Percentiles rank a stretch among this genome's conserved stretches.
phyloP scores from a whole-genome alignment of 2,797 vertebrate species.

The Hafferia zeledoni region DNA sequence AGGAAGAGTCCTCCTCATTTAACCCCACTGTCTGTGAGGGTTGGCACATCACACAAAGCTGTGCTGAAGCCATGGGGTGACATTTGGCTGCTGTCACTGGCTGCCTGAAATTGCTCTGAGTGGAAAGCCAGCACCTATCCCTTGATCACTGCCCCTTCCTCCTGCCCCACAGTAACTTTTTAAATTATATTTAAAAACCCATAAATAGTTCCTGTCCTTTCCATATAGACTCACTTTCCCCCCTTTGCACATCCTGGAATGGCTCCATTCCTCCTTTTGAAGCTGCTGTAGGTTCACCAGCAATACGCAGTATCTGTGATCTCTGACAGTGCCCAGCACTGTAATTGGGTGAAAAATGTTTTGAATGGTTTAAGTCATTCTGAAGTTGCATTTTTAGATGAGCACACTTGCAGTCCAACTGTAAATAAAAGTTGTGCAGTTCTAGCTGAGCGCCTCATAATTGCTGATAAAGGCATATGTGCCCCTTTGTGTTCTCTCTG shows the following conservation, averaged over 20 bases:
- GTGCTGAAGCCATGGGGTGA: background rate
- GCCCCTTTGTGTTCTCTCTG: background rate
- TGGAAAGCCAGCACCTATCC: background rate
- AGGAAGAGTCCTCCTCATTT: background rate
- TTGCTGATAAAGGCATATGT: background rate
- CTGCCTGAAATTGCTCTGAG: background rate
- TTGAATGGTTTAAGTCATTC: background rate
- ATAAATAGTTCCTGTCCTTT: background rate
- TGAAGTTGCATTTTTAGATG: background rate
- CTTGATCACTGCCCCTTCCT: background rate
- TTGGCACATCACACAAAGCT: background rate
- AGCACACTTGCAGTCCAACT: background rate
- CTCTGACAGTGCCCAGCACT: background rate
- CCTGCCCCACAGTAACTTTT: background rate
- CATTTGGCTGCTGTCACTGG: background rate
- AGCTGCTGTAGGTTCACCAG: background rate
- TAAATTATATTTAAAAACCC: background rate
- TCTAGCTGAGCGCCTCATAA: background rate
- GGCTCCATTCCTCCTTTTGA: background rate
- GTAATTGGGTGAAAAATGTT: background rate
- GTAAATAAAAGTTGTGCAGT: background rate
- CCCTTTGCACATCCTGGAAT: background rate
- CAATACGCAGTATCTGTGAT: background rate
- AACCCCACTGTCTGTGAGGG: background rate
- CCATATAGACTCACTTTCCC: background rate